Evolutionary conservation across 2,113 vertebrate genomes (phyloP).

Genomic region (Pygathrix nemaeus): DNA sequence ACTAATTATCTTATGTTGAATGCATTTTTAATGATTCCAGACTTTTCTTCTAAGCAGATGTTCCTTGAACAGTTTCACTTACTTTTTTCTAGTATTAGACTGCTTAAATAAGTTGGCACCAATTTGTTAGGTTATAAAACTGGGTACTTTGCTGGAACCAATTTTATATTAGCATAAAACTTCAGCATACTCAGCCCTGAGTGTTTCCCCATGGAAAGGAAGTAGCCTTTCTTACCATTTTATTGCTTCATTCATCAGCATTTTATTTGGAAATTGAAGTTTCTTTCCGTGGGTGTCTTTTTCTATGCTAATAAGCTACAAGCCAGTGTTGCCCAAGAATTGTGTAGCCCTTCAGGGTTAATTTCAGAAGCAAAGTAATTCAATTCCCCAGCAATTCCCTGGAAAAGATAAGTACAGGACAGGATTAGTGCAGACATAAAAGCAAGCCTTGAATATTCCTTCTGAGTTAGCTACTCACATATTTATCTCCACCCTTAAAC

Average conservation of each 20-base stretch:
- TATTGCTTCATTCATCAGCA: conserved; percentile 77
- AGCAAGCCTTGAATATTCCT: conserved; percentile 61
- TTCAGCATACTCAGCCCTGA: conserved; percentile 62
- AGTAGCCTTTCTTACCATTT: conserved; percentile 67
- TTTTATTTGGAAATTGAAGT: conserved; percentile 78
- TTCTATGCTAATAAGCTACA: conserved; percentile 72
- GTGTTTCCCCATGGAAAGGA: conserved; percentile 68
- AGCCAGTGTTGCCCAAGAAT: conserved; percentile 11
- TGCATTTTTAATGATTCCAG: conserved; percentile 78
- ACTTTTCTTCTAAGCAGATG: conserved; percentile 66
- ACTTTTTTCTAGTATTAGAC: conserved; percentile 53
- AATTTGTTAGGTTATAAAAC: conserved; percentile 76
- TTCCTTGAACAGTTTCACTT: conserved; percentile 70
- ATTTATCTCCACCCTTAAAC: conserved; percentile 65
- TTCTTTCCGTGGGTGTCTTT: conserved; percentile 58
- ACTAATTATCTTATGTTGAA: conserved; percentile 72
- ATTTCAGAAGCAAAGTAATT: conserved; percentile 75
- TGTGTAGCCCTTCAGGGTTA: conserved; percentile 71
- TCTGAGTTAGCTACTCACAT: conserved; percentile 58
- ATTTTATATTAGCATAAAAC: conserved; percentile 78
- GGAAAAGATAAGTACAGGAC: conserved; percentile 60
- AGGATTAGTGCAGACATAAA: conserved; percentile 75
- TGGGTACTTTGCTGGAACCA: conserved; percentile 56
- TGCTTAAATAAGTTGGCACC: conserved; percentile 75
- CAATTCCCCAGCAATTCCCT: conserved; percentile 56